Base-by-base conservation (phyloP, 2,797 vertebrate species). In the Smutsia gigantea region DNA sequence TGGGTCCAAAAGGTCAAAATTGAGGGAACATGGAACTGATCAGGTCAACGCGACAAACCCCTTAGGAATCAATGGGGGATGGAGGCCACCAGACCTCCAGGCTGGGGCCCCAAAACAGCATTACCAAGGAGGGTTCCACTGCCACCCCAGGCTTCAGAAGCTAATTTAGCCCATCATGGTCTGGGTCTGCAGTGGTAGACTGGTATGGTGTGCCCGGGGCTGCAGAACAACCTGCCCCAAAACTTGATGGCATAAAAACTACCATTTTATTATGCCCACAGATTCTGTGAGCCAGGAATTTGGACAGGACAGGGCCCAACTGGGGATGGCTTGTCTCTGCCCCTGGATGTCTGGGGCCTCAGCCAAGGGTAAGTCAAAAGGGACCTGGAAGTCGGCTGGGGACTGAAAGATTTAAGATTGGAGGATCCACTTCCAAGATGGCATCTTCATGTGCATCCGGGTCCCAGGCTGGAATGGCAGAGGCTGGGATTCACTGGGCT, bases 151-250 rank as follows among this genome's bases (percentile, higher is more conserved):
- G 75, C 46, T 49, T 21, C 61, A 19, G 29, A 39, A 61, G 68
- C 34, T 25, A 15, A 0, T 4, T 18, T 18, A 11, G 51, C 42
- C 87, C 10, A 1, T 19, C 15, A 2, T 0, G 0, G 39, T 17
- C 71, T 4, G 10, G 13, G 37, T 37, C 53, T 7, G 7, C n/a
- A 0, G 31, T 49, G 49, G 9, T 1, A 29, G 25, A 14, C 42
- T 21, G 27, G 46, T 27, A 34, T 19, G 83, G 7, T 69, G 64
- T 25, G 64, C 63, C 34, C 0, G 46, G 42, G 29, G 13, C 27
- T 42, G 25, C 27, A 9, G 29, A 19, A 21, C n/a, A n/a, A 39
- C 37, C 37, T 17, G n/a, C 27, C 25, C 72, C 34, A 2, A 63
- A 84, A 57, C 55, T 23, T 7, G 14, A 39, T 14, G 31, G 31